Evolutionary conservation across 2,888 invertebrate species (phyloP), one percentile per base, ranked within the genome.

Genomic region (Aphidius colemani): DNA sequence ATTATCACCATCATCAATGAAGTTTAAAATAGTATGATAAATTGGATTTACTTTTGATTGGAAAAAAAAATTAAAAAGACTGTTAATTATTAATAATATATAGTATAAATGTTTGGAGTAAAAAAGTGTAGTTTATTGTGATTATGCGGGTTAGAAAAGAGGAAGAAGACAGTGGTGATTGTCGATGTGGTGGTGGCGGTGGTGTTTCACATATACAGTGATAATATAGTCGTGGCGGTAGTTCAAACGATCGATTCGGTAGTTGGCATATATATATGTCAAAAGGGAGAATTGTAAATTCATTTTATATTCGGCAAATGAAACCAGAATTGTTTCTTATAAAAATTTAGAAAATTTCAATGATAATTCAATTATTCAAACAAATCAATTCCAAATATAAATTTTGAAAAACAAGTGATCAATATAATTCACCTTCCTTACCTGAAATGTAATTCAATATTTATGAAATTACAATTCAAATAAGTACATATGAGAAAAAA

Each of bases 181-280:
- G 30, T 30, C 30, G 30, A 30, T 30, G 30, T 30, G 30, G 30
- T 30, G 30, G 30, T 30, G 30, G 30, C 5, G 30, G 30, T 30
- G 30, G 30, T 30, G 30, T 30, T 30, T 30, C 30, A 30, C 5
- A 30, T 30, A 5, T 30, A 30, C 30, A 30, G 59, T 50, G 65
- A 66, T 66, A 67, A 67, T 64, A 66, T 62, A 66, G 69, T 61
- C 64, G 67, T 58, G 63, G 61, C 46, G 55, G 51, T 58, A 60
- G 70, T 69, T 69, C 67, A 74, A 74, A 74, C 70, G 71, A 77
- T 76, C 78, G 75, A 78, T 77, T 73, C 70, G 72, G 67, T 66
- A 65, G 67, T 61, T 48, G 59, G 46, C 57, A 51, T 53, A 61
- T 44, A 53, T 55, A 30, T 44, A 55, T 50, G 43, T 45, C 48